Conservation (phyloP, 2,113 vertebrate species). For the Pagrus major region DNA sequence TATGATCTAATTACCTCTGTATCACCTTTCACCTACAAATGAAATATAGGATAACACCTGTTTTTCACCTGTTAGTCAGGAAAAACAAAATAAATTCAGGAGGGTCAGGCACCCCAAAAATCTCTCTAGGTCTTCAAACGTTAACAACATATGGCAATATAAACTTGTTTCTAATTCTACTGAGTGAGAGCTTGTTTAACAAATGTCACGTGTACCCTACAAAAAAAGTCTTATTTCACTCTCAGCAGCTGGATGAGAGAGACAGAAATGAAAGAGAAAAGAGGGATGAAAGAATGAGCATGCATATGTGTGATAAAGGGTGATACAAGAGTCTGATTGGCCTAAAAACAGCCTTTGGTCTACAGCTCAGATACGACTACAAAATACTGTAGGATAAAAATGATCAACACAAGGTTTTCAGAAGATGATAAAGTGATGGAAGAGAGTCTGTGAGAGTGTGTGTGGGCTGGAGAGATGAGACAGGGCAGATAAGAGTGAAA, state of each 20-base stretch:
- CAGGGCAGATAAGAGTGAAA: constrained; percentile 26
- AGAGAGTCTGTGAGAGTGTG: background rate
- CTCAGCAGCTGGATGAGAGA: background rate
- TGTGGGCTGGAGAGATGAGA: background rate
- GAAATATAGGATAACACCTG: too few relatives aligned
- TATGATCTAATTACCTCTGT: too few relatives aligned
- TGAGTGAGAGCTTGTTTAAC: background rate
- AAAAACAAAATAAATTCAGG: too few relatives aligned
- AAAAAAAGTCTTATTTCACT: background rate
- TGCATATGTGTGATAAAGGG: background rate
- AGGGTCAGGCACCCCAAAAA: too few relatives aligned
- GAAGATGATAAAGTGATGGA: background rate
- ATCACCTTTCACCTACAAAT: too few relatives aligned
- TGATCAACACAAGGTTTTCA: background rate
- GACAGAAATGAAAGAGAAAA: background rate
- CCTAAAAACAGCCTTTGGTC: background rate
- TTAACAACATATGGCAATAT: too few relatives aligned
- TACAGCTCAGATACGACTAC: background rate
- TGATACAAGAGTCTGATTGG: background rate
- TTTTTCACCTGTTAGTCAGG: too few relatives aligned
- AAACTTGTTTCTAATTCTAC: too few relatives aligned
- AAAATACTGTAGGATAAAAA: background rate
- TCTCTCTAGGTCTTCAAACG: too few relatives aligned
- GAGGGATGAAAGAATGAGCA: background rate
- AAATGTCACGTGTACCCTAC: background rate